Percentiles rank a stretch among this genome's conserved stretches.
These are phyloP conservation scores for Enteromius radiatus DNA, from an alignment of 2,797 vertebrate genomes.

Conservation along the genomic window DNA sequence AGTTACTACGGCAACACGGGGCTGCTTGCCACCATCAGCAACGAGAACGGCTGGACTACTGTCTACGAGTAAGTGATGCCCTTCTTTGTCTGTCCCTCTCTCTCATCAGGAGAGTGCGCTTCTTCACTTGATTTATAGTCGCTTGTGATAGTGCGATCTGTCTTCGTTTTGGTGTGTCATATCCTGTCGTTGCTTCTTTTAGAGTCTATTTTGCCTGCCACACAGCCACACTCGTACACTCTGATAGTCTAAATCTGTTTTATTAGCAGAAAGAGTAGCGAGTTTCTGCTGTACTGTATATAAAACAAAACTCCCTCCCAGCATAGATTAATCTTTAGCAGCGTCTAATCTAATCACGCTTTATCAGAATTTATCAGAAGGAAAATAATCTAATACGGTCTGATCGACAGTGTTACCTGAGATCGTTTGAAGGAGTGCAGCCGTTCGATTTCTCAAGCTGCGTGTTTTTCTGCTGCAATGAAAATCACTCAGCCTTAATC, in stretches of 20 bases:
- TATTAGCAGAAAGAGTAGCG: neutral
- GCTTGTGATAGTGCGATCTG: neutral
- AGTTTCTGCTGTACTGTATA: slow-evolving; percentile 3
- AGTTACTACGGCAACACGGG: slow-evolving; percentile 88
- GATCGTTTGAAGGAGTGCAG: slow-evolving; percentile 31
- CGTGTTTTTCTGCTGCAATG: slow-evolving; percentile 37
- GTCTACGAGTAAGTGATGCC: slow-evolving; percentile 88
- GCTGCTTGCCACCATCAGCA: slow-evolving; percentile 87
- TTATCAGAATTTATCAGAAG: slow-evolving; percentile 43
- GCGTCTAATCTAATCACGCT: slow-evolving; percentile 25
- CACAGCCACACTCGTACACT: neutral
- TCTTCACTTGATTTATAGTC: slow-evolving; percentile 30
- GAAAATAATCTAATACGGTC: slow-evolving; percentile 44
- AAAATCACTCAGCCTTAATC: slow-evolving; percentile 47
- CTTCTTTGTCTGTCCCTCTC: slow-evolving; percentile 13
- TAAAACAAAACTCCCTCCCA: slow-evolving; percentile 10
- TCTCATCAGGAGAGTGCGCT: slow-evolving; percentile 16
- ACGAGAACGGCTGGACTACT: slow-evolving; percentile 89
- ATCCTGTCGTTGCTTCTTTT: slow-evolving; percentile 11
- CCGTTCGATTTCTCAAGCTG: slow-evolving; percentile 38
- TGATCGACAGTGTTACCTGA: slow-evolving; percentile 31
- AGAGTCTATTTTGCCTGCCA: slow-evolving; percentile 8
- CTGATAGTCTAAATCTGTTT: slow-evolving; percentile 12
- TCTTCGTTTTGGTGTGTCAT: slow-evolving; percentile 31
- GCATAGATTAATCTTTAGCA: slow-evolving; percentile 21